Evolutionary conservation across 37 sponge, comb jelly and placozoan species (phyloP).

Genomic region (Crambe crambe): DNA sequence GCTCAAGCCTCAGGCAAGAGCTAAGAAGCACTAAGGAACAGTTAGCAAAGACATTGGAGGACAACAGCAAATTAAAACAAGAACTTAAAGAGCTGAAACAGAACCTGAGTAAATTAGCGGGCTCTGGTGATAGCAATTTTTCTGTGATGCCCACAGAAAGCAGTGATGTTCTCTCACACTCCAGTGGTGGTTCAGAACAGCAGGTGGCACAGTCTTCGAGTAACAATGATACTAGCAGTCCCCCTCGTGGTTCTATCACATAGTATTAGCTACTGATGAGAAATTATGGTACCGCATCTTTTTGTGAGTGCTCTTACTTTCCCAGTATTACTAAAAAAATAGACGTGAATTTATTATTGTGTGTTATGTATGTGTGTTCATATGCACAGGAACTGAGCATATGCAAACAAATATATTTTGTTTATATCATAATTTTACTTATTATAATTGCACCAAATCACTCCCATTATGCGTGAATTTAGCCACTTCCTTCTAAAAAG

Average conservation of each 20-base stretch:
- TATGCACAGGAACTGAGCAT: not conserved
- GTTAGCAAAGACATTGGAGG: not conserved
- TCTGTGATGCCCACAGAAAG: not conserved
- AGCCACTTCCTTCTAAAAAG: too few relatives aligned
- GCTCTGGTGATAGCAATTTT: not conserved
- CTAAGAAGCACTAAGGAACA: not conserved
- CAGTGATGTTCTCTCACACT: not conserved
- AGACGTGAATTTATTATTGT: not conserved
- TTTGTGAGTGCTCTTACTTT: not conserved
- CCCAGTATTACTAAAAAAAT: too few relatives aligned
- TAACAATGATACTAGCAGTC: not conserved
- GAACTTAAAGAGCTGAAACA: not conserved
- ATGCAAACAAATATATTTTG: not conserved
- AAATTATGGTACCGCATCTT: not conserved
- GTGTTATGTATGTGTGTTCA: not conserved
- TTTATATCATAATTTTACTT: not conserved
- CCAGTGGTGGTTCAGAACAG: not conserved
- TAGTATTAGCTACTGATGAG: too few relatives aligned
- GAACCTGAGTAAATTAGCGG: not conserved
- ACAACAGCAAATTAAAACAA: not conserved
- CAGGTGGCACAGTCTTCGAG: not conserved
- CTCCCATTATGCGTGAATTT: not conserved
- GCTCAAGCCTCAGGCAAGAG: not conserved
- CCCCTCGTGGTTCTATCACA: not conserved
- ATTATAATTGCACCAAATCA: not conserved